These are phyloP conservation scores for Pangasius macronema DNA, from an alignment of 2,797 vertebrate genomes.

Conservation along the genomic window DNA sequence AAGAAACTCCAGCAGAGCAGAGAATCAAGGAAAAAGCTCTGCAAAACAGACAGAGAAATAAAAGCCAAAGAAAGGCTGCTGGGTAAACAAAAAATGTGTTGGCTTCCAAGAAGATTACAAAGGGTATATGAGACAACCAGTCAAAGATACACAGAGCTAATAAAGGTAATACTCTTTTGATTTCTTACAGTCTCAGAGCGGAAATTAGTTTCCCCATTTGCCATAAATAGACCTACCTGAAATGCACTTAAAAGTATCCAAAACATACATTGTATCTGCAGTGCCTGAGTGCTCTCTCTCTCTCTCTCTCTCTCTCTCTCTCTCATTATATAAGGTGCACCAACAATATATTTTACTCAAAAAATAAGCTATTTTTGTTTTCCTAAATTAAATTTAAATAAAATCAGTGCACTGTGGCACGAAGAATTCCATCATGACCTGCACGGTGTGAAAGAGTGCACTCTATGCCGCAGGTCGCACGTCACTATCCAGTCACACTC, in stretches of 20 bases:
- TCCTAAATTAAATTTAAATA: not conserved
- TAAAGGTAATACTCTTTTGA: not conserved
- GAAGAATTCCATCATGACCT: not conserved
- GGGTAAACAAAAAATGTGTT: conserved; percentile 6
- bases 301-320: no score
- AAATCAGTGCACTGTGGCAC: not conserved
- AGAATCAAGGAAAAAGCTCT: not conserved
- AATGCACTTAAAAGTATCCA: not conserved
- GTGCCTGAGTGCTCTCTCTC: not conserved
- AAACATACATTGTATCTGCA: not conserved
- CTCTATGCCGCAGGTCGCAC: not conserved
- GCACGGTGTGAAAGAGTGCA: not conserved
- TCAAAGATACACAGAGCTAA: not conserved
- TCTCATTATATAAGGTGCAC: not conserved
- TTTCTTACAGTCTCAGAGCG: not conserved
- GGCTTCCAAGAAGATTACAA: not conserved
- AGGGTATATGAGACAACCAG: not conserved
- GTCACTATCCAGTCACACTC: not conserved
- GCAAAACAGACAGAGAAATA: not conserved
- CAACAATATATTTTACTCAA: not conserved
- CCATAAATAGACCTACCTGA: conserved; percentile 5
- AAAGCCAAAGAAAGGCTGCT: not conserved
- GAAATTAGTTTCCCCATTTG: not conserved
- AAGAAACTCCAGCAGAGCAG: conserved; percentile 22
- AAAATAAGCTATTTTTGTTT: conserved; percentile 1